Conservation (phyloP, 1,140 invertebrate genomes). For the Bombyx mandarina region DNA sequence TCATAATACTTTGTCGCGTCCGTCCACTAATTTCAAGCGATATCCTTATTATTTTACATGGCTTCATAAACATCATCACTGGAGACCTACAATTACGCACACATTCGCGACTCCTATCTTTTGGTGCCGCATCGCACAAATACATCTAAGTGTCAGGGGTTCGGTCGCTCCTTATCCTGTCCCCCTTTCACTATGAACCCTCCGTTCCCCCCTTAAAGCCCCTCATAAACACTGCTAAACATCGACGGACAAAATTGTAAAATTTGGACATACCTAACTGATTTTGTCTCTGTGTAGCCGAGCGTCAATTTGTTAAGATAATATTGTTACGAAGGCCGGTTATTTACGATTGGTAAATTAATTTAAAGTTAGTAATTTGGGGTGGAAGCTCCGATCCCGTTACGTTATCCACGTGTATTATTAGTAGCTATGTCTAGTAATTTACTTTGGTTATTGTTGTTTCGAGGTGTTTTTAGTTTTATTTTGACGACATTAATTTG, state of each 20-base stretch:
- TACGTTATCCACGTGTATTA: neutral
- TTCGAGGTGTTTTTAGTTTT: no score
- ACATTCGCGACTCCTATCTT: conserved; percentile 44
- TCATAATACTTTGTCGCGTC: no score
- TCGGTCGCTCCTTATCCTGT: conserved; percentile 54
- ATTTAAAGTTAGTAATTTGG: conserved; percentile 47
- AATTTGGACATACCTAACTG: conserved; percentile 32
- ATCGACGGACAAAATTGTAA: conserved; percentile 57
- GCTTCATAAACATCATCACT: conserved; percentile 41
- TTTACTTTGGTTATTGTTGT: no score
- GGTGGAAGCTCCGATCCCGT: conserved; percentile 25
- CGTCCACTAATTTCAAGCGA: conserved; percentile 13
- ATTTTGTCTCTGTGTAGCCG: conserved; percentile 34
- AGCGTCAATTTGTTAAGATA: conserved; percentile 62
- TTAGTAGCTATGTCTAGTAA: no score
- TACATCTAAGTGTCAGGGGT: conserved; percentile 59
- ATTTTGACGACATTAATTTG: no score
- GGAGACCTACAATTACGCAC: conserved; percentile 29
- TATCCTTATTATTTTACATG: conserved; percentile 42
- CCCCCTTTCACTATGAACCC: conserved; percentile 22
- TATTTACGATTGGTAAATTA: conserved; percentile 53
- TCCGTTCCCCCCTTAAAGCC: conserved; percentile 15
- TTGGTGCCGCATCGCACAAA: conserved; percentile 44
- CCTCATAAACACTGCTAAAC: conserved; percentile 58
- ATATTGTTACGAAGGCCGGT: conserved; percentile 33